Base-by-base conservation (phyloP, 2,888 invertebrate genomes). In the Hemistola chrysoprasaria region DNA sequence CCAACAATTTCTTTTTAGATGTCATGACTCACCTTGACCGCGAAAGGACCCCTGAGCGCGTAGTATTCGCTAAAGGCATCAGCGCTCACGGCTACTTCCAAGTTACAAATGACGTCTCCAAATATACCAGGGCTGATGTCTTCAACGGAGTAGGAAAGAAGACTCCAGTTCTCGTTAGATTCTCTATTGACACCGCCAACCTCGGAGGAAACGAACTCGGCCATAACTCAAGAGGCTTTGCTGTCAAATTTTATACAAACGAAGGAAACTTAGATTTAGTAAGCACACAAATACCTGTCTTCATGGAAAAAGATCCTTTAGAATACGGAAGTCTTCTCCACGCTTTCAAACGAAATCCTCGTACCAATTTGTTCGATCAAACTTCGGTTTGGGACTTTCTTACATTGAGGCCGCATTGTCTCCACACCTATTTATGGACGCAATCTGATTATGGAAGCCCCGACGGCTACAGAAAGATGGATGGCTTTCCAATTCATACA, bases 11-110 rank as follows among this genome's bases (percentile, higher is more conserved):
- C 22, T 91, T 92, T 43, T 54, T 95, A 3, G 95, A 95, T 59
- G 92, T 93, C 63, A 83, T 93, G 0, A 92, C 95, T 62, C 96
- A 96, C 64, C 91, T 92, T 62, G 87, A 95, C 16, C 97, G 45
- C 2, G 69, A 71, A 96, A 90, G 97, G 38, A 96, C 97, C 59
- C 97, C 97, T 0, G 97, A 97, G 68, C 90, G 97, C 56, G 95
- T 96, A 0, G 97, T 96, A 0, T 97, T 97, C 71, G 97, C 97
- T 0, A 97, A 97, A 81, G 98, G 97, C 48, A 94, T 93, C 22
- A 96, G 94, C 22, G 95, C 95, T 0, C 94, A 94, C 65, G 95
- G 94, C 0, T 94, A 94, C 63, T 95, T 96, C 59, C 93, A 94
- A 75, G 93, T 95, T 0, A 96, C 95, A 0, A 91, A 95, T 58